Percentiles rank a stretch among this genome's conserved stretches.
Conservation (phyloP, 2,113 vertebrate species). For the Campylorhamphus procurvoides region DNA sequence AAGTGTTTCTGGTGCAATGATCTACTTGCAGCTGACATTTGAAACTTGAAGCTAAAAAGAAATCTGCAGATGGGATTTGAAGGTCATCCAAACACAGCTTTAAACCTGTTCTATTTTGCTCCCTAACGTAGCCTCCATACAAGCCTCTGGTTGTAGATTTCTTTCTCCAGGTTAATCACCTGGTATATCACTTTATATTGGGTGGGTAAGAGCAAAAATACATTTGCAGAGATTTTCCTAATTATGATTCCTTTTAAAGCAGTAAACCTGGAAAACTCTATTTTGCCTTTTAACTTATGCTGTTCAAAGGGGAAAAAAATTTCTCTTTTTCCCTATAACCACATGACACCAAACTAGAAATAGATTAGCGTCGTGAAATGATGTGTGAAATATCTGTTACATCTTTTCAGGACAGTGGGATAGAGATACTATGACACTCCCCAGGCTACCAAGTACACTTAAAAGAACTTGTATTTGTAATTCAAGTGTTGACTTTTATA, state of each 20-base stretch:
- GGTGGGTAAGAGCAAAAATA: neutral
- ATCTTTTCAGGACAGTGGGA: neutral
- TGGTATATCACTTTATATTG: neutral
- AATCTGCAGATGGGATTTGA: slow-evolving; percentile 52
- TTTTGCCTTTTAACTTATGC: neutral
- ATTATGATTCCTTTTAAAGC: neutral
- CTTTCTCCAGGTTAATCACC: neutral
- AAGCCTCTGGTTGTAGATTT: neutral
- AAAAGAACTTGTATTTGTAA: neutral
- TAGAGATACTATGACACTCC: neutral
- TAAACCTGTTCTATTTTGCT: slow-evolving; percentile 29
- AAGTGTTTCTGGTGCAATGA: slow-evolving; percentile 45
- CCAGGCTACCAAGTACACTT: neutral
- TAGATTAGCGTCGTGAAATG: neutral
- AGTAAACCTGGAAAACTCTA: neutral
- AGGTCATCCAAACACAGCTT: slow-evolving; percentile 64
- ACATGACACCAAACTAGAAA: neutral
- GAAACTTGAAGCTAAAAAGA: slow-evolving; percentile 60
- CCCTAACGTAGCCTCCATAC: neutral
- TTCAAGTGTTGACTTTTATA: neutral
- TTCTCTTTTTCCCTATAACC: neutral
- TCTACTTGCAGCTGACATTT: slow-evolving; percentile 65
- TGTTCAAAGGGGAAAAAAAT: neutral
- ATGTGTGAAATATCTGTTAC: neutral
- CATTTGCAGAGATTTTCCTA: neutral